Evolutionary conservation across 2,113 vertebrate species (phyloP).

Genomic region (Arizona elegans): DNA sequence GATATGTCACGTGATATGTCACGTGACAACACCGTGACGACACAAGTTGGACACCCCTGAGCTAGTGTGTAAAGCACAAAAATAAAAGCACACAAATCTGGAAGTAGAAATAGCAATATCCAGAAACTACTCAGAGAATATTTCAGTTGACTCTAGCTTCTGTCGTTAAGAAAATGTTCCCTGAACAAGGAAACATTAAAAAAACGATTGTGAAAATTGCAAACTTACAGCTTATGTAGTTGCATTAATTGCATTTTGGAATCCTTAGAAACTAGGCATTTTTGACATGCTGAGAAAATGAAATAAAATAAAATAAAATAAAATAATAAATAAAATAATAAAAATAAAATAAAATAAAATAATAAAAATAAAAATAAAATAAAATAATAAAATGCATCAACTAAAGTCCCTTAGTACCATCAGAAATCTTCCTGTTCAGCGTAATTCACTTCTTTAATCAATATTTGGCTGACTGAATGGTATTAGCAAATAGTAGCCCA

Average conservation of each 20-base stretch:
- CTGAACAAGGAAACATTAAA: not conserved
- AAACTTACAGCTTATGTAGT: not conserved
- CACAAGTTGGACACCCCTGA: too few relatives aligned
- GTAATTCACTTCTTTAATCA: not conserved
- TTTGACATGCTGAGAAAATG: not conserved
- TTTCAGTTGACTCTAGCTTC: not conserved
- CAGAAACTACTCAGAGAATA: not conserved
- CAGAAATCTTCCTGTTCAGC: not conserved
- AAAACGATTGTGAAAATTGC: not conserved
- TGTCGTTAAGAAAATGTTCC: not conserved
- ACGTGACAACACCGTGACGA: too few relatives aligned
- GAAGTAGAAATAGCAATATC: not conserved
- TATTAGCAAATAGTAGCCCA: not conserved
- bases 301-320: not conserved
- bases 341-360: too few relatives aligned
- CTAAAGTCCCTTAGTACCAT: not conserved
- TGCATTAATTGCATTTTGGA: not conserved
- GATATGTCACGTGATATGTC: too few relatives aligned
- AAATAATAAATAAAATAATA: too few relatives aligned
- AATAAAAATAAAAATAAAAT: too few relatives aligned
- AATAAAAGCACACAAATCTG: not conserved
- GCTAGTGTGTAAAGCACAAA: not conserved
- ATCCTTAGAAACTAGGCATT: not conserved
- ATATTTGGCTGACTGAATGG: not conserved
- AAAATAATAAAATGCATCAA: too few relatives aligned